Conservation (phyloP, 2,113 vertebrate genomes). For the Callithrix jacchus region DNA sequence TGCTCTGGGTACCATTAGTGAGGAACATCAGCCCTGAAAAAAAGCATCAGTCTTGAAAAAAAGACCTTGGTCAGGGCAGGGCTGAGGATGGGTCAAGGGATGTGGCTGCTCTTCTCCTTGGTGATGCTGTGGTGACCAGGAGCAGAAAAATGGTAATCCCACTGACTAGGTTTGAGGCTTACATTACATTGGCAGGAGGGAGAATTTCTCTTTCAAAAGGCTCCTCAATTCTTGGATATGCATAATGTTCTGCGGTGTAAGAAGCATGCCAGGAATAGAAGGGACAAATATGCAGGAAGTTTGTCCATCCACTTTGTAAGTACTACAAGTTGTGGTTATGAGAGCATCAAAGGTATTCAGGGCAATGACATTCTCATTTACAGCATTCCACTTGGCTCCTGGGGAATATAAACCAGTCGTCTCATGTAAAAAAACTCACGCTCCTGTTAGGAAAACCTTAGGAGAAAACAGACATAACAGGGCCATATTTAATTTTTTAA, state of each 20-base stretch:
- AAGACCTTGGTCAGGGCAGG: neutral
- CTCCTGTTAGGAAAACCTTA: constrained; percentile 75
- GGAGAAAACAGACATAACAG: constrained; percentile 80
- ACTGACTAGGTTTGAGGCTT: neutral
- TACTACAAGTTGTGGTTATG: constrained; percentile 80
- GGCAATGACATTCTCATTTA: constrained; percentile 81
- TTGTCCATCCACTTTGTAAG: constrained; percentile 74
- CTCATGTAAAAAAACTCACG: constrained; percentile 71
- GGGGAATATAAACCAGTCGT: constrained; percentile 81
- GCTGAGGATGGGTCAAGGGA: neutral
- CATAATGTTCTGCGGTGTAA: constrained; percentile 50
- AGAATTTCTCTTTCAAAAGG: neutral
- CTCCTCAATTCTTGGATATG: neutral
- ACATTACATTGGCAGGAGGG: neutral
- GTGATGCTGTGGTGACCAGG: neutral
- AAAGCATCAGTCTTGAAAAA: neutral
- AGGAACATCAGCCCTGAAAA: neutral
- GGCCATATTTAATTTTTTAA: constrained; percentile 77
- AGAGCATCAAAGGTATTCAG: constrained; percentile 80
- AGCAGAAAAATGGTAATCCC: neutral
- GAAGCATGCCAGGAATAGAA: constrained; percentile 53
- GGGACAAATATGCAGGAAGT: constrained; percentile 64
- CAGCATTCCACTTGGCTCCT: constrained; percentile 78
- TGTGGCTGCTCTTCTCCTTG: neutral
- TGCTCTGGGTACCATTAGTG: neutral